phyloP scores from a whole-genome alignment of 2,888 invertebrate species.

The Eilema caniola region DNA sequence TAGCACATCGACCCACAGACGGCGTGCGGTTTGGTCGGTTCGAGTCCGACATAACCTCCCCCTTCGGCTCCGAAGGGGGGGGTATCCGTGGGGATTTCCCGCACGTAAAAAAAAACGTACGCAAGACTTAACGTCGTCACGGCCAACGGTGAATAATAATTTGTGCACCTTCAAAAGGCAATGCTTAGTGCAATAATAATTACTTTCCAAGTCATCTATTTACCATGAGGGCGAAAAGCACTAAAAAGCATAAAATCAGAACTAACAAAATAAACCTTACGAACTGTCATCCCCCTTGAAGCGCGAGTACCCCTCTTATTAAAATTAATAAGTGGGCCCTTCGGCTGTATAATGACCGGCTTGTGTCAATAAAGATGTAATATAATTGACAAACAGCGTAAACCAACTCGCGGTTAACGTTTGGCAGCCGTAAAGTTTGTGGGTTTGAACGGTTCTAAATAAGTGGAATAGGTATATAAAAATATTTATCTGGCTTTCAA shows the following conservation, averaged over 20 bases:
- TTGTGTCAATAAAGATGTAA: conserved; percentile 84
- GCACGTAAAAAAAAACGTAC: no score
- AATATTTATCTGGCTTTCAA: not conserved
- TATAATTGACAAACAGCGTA: conserved; percentile 83
- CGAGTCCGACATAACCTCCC: no score
- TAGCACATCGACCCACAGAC: no score
- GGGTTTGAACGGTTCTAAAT: conserved; percentile 31
- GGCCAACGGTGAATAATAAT: no score
- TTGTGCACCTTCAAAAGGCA: not conserved
- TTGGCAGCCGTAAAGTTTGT: conserved; percentile 43
- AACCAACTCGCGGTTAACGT: conserved; percentile 63
- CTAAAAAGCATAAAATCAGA: conserved; percentile 79
- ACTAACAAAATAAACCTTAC: conserved; percentile 78
- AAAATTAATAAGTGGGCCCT: conserved; percentile 86
- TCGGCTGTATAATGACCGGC: conserved; percentile 83
- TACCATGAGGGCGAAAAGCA: conserved; percentile 18
- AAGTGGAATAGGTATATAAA: not conserved
- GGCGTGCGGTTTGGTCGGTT: no score
- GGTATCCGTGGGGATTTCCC: no score
- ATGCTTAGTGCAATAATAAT: not conserved
- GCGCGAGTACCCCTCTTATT: conserved; percentile 82
- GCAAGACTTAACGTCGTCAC: no score
- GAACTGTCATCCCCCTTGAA: conserved; percentile 75
- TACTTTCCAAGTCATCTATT: conserved; percentile 7
- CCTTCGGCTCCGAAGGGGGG: no score